Conservation (phyloP, 2,113 vertebrate species). For the Petroica traversi region DNA sequence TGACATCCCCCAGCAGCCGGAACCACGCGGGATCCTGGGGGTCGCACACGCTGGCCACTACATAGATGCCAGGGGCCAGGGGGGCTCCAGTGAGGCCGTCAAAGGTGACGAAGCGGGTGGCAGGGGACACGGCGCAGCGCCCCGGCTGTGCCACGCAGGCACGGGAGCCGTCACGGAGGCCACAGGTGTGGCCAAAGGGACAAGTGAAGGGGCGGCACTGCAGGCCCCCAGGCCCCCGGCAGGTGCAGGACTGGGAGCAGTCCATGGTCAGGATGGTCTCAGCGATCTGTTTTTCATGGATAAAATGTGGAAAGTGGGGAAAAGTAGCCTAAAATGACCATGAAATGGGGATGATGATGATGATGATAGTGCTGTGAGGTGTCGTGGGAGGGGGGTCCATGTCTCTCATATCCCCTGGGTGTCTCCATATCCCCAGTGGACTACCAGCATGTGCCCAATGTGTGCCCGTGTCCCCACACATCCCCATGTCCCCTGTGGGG, state of each 20-base stretch:
- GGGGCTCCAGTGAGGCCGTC: rapidly evolving
- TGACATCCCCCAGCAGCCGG: neutral
- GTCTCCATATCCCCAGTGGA: no score
- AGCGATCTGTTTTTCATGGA: neutral
- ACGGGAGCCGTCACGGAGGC: rapidly evolving
- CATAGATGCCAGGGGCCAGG: neutral
- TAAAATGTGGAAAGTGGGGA: neutral
- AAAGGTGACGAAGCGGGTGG: neutral
- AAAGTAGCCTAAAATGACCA: neutral
- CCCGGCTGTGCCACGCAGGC: neutral
- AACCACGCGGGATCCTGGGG: rapidly evolving
- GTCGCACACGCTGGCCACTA: rapidly evolving
- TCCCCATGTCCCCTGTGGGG: neutral
- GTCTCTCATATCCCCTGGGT: rapidly evolving
- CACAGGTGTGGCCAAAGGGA: neutral
- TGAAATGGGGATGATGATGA: neutral
- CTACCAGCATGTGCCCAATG: neutral
- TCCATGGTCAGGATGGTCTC: neutral
- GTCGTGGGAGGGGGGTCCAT: neutral
- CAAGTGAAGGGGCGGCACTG: neutral
- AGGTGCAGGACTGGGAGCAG: neutral
- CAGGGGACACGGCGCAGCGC: neutral
- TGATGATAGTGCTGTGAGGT: neutral
- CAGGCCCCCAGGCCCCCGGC: neutral
- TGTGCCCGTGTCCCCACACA: neutral